phyloP scores from a whole-genome alignment of 2,888 invertebrate genomes.

The Dryomyza anilis region DNA sequence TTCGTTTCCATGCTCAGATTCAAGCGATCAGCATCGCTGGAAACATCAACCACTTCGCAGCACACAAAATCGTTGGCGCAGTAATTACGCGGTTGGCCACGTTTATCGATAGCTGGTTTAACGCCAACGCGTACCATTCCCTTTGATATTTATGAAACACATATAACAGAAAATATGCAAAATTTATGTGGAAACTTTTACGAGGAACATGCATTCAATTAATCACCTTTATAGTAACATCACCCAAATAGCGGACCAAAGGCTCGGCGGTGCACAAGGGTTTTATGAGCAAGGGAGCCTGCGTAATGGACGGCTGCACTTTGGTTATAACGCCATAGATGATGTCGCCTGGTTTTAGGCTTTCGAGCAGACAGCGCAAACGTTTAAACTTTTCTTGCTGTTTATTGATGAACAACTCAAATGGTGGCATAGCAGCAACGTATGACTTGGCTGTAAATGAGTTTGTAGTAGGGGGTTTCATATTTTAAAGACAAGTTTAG shows the following conservation, averaged over 20 bases:
- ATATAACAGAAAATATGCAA: no score
- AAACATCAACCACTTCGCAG: slow-evolving; percentile 86
- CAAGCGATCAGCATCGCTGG: slow-evolving; percentile 85
- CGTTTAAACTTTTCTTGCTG: slow-evolving; percentile 79
- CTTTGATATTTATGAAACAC: not conserved
- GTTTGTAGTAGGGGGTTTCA: no score
- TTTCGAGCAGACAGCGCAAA: slow-evolving; percentile 75
- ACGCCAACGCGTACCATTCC: not conserved
- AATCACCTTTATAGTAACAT: slow-evolving; percentile 83
- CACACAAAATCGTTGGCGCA: slow-evolving; percentile 83
- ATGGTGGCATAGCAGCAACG: slow-evolving; percentile 72
- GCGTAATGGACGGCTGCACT: slow-evolving; percentile 73
- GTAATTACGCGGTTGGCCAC: slow-evolving; percentile 68
- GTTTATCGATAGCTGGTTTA: slow-evolving; percentile 24
- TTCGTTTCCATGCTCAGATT: slow-evolving; percentile 85
- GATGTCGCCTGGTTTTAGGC: slow-evolving; percentile 77
- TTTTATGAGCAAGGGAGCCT: slow-evolving; percentile 64
- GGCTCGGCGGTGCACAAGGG: slow-evolving; percentile 84
- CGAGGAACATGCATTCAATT: no score
- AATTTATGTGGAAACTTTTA: no score
- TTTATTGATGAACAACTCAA: slow-evolving; percentile 75
- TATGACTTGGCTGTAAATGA: slow-evolving; percentile 34
- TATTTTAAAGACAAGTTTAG: no score
- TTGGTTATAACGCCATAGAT: slow-evolving; percentile 80
- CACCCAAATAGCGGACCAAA: slow-evolving; percentile 79